Evolutionary conservation across 2,797 vertebrate species (phyloP).

Genomic region (Oreochromis grahami): DNA sequence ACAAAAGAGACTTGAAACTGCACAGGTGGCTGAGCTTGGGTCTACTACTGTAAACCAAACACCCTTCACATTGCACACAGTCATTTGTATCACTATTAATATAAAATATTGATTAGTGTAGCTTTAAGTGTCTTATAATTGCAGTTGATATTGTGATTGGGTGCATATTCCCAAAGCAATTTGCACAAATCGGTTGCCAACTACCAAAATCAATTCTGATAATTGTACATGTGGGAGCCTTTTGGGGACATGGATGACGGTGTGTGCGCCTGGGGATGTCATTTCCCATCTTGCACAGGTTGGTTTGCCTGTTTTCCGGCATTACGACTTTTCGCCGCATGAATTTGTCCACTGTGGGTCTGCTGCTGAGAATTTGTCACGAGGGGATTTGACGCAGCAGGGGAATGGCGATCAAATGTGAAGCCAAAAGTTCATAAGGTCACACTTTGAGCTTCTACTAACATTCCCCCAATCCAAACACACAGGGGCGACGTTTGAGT

Average conservation of each 20-base stretch:
- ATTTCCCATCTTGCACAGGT: background rate
- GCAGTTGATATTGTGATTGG: background rate
- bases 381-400: background rate
- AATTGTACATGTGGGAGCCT: background rate
- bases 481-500: background rate
- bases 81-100: background rate
- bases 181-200: background rate
- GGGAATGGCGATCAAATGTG: background rate
- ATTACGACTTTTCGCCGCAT: background rate
- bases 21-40: background rate
- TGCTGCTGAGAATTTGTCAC: background rate
- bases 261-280: background rate
- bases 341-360: background rate
- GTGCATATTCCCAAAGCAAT: background rate
- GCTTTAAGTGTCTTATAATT: background rate
- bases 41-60: background rate
- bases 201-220: background rate
- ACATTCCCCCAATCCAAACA: background rate
- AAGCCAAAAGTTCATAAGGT: constrained; percentile 23
- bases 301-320: background rate
- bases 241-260: background rate
- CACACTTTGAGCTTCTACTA: background rate
- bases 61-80: background rate
- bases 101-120: background rate
- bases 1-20: background rate